A percentile compares a stretch with the other conserved stretches of the same genome.
Evolutionary conservation across 2,797 vertebrate species (phyloP).

Genomic region (Bucorvus abyssinicus): DNA sequence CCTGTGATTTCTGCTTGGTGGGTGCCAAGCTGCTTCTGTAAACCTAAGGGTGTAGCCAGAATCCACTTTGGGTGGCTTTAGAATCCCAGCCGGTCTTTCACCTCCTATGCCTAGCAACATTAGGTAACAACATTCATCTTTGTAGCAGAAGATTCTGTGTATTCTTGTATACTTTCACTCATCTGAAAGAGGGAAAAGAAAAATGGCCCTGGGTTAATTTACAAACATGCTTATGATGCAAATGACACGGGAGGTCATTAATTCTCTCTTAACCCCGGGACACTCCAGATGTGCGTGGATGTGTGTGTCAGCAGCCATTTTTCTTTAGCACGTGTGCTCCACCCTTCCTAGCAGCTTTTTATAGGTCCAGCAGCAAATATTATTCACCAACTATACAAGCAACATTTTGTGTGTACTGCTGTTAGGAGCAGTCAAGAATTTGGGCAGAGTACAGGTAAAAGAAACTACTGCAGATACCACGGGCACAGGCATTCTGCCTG

Average conservation of each 20-base stretch:
- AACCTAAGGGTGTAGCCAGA: slow-evolving; percentile 47
- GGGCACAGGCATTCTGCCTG: neutral
- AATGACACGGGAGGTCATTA: neutral
- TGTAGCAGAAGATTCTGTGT: neutral
- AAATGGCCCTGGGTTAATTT: neutral
- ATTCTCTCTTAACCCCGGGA: neutral
- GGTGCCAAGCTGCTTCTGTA: slow-evolving; percentile 64
- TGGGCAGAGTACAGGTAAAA: neutral
- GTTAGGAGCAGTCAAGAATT: neutral
- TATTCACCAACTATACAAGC: neutral
- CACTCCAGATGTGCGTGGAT: neutral
- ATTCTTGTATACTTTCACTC: neutral
- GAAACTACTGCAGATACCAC: neutral
- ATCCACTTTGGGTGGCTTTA: slow-evolving; percentile 45
- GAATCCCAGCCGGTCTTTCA: neutral
- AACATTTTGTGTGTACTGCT: neutral
- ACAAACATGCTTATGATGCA: neutral
- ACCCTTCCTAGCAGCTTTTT: neutral
- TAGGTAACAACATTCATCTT: neutral
- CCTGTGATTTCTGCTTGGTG: slow-evolving; percentile 56
- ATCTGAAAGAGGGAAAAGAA: neutral
- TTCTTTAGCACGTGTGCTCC: neutral
- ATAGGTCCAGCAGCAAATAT: neutral
- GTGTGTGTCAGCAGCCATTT: neutral
- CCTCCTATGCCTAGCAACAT: neutral